Evolutionary conservation across 2,888 invertebrate genomes (phyloP).

Genomic region (Melieria picta): DNA sequence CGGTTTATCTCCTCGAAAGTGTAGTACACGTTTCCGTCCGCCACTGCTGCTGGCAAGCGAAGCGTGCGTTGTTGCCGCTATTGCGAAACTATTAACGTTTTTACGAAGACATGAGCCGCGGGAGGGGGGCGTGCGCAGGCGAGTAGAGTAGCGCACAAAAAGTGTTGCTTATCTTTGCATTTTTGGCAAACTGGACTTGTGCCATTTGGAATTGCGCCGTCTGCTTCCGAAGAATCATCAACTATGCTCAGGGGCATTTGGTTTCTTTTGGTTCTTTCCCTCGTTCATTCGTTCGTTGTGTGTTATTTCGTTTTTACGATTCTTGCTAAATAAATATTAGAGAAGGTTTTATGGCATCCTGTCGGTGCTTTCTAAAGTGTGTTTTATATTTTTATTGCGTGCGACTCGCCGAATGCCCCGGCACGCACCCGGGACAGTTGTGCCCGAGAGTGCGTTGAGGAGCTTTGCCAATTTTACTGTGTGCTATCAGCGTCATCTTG

Average conservation of each 20-base stretch:
- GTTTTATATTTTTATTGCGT: not conserved
- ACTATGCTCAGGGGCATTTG: not conserved
- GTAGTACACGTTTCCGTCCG: too few species aligned
- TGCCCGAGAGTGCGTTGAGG: too few species aligned
- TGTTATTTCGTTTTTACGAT: not conserved
- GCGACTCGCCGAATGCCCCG: not conserved
- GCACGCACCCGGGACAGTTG: not conserved
- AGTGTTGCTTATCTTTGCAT: not conserved
- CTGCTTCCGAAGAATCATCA: not conserved
- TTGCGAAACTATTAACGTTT: too few species aligned
- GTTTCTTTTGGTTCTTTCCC: not conserved
- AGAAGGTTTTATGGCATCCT: too few species aligned
- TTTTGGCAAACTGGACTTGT: not conserved
- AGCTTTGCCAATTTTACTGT: too few species aligned
- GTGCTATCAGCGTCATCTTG: too few species aligned
- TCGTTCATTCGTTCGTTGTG: not conserved
- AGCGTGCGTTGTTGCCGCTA: too few species aligned
- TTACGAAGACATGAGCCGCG: too few species aligned
- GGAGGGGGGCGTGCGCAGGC: too few species aligned
- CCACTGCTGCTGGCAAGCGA: too few species aligned
- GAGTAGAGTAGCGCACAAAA: not conserved
- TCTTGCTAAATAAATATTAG: not conserved
- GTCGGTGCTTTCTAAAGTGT: too few species aligned
- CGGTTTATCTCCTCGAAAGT: too few species aligned
- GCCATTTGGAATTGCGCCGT: not conserved